Base-by-base conservation (phyloP, 30 jellyfish, hydroid and myxozoan genomes). In the Chrysaora quinquecirrha region DNA sequence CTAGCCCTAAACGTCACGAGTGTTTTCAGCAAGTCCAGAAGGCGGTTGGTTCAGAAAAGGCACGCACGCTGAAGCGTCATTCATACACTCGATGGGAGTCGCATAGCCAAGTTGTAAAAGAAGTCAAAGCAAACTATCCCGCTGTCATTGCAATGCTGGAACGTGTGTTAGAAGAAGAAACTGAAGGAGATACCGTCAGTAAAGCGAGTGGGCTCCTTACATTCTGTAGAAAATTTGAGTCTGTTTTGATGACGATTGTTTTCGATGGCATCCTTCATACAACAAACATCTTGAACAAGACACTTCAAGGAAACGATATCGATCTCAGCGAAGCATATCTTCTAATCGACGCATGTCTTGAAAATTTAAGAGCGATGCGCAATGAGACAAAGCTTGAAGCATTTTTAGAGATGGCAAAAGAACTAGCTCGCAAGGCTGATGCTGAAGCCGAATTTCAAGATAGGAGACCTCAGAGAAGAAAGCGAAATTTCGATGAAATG, bases 401-500 rank as follows among this genome's bases (percentile, higher is more conserved):
- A 43, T 43, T 43, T 9, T 6, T 43, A 16, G 58, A 43, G 58
- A 9, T 16, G 16, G 58, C 58, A 43, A 43, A 43, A 43, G 16
- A 16, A 6, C 12, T 43, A 43, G 58, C 58, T 6, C 16, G 12
- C 9, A 43, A 43, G 58, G 58, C 58, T n/a, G n/a, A n/a, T n/a
- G n/a, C n/a, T n/a, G n/a, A n/a, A 43, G 58, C 16, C 16, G 58
- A 43, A 43, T 43, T 9, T 9, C 12, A 43, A 43, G 82, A 0
- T 11, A 70, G 34, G 34, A 33, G 82, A 28, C 3, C 18, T 22
- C 12, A 30, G 22, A 70, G 28, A 34, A 19, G 33, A 22, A 70
- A 34, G 22, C 10, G 72, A 34, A 22, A 20, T 10, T 70, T 34
- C 16, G 82, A 70, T 34, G 82, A 70, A 70, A 3, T 11, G 73